These are phyloP conservation scores for Callimorpha dominula DNA, from an alignment of 2,888 invertebrate species.

Conservation along the genomic window DNA sequence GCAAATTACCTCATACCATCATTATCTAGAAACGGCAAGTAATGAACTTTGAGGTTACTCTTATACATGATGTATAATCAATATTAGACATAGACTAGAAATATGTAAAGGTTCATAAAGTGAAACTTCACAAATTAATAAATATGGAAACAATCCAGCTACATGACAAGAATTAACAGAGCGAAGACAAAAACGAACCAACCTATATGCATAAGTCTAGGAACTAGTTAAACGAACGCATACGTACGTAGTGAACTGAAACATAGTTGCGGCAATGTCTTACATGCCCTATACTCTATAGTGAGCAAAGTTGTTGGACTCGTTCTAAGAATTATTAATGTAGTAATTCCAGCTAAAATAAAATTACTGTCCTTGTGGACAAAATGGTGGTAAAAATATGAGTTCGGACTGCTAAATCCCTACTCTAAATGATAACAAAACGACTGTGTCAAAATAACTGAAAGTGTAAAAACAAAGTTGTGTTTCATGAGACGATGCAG, in stretches of 20 bases:
- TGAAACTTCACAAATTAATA: background rate
- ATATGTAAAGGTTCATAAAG: background rate
- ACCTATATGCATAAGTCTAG: background rate
- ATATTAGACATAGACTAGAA: background rate
- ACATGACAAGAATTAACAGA: background rate
- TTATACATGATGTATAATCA: conserved; percentile 22
- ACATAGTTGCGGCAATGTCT: background rate
- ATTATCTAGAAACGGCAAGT: conserved; percentile 35
- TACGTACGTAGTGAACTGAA: background rate
- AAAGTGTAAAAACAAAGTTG: background rate
- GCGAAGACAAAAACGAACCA: background rate
- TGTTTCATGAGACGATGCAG: too few species aligned
- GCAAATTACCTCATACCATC: conserved; percentile 35
- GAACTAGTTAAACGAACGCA: background rate
- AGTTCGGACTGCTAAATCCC: too few species aligned
- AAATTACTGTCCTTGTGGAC: background rate
- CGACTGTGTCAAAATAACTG: background rate
- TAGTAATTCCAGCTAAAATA: background rate
- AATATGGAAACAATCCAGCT: background rate
- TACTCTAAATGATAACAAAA: too few species aligned
- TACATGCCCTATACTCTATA: background rate
- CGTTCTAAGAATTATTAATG: background rate
- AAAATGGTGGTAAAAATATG: too few species aligned
- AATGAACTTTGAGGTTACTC: conserved; percentile 32
- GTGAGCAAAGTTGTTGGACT: background rate